These are phyloP conservation scores for Spodoptera picta DNA, from an alignment of 2,888 invertebrate genomes.

Conservation along the genomic window DNA sequence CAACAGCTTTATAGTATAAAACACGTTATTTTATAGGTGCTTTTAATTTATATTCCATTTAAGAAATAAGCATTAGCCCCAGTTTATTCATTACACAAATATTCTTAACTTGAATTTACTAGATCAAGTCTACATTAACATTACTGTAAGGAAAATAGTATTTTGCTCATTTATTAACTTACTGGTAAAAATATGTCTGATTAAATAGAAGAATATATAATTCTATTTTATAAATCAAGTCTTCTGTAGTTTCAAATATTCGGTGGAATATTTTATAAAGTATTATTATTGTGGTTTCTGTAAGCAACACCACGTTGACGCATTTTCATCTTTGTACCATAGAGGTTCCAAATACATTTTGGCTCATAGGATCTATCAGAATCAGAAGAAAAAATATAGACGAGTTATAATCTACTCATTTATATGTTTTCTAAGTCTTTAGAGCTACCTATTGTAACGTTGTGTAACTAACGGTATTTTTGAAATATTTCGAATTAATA, in stretches of 20 bases:
- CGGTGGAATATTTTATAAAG: constrained; percentile 30
- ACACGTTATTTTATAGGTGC: constrained; percentile 39
- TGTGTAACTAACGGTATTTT: too few relatives aligned
- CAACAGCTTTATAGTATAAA: constrained; percentile 9
- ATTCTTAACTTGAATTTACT: constrained; percentile 43
- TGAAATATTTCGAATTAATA: too few relatives aligned
- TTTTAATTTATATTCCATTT: constrained; percentile 40
- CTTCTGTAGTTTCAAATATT: constrained; percentile 36
- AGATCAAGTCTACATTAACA: constrained; percentile 37
- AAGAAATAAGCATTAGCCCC: constrained; percentile 41
- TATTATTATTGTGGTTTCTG: constrained; percentile 32
- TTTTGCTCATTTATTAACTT: constrained; percentile 34
- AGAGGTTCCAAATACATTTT: too few relatives aligned
- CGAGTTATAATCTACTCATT: too few relatives aligned
- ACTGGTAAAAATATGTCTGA: constrained; percentile 24
- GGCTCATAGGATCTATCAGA: too few relatives aligned
- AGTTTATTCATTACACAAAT: constrained; percentile 27
- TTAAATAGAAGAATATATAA: constrained; percentile 3
- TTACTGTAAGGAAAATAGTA: constrained; percentile 17
- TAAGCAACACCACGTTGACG: constrained; percentile 23
- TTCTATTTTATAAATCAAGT: constrained; percentile 33
- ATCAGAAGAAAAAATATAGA: too few relatives aligned
- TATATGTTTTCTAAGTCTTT: too few relatives aligned
- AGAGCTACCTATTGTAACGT: too few relatives aligned
- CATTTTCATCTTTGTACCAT: constrained; percentile 15